Percentiles rank a stretch among this genome's conserved stretches.
Evolutionary conservation across 2,797 vertebrate genomes (phyloP).

Genomic region (Lerista edwardsae): DNA sequence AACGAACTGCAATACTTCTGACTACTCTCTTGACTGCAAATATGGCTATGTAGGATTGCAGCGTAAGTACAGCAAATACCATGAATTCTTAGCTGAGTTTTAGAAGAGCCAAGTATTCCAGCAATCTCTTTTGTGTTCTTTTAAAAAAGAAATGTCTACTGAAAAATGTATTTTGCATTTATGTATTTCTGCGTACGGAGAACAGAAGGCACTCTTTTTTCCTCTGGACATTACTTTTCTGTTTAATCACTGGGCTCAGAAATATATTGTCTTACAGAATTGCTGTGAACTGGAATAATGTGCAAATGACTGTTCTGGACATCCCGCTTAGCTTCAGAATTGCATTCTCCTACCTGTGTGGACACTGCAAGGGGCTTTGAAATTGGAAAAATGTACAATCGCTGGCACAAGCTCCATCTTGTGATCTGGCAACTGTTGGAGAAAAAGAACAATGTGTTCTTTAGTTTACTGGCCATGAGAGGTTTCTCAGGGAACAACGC

Average conservation of each 20-base stretch:
- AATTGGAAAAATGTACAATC: conserved; percentile 28
- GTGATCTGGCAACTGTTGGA: not conserved
- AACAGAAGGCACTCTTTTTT: not conserved
- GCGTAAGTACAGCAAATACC: not conserved
- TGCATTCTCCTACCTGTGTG: conserved; percentile 3
- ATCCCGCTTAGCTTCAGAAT: conserved; percentile 25
- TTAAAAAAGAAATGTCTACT: not conserved
- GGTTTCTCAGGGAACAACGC: not conserved
- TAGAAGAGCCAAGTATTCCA: not conserved
- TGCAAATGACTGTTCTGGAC: conserved; percentile 21
- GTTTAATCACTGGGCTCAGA: conserved; percentile 1
- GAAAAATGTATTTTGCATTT: conserved; percentile 1
- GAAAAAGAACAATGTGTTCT: not conserved
- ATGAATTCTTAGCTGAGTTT: conserved; percentile 1
- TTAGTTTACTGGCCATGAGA: not conserved
- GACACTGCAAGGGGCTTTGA: not conserved
- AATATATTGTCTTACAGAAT: conserved; percentile 16
- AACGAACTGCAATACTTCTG: not conserved
- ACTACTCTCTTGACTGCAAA: not conserved
- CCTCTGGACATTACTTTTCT: not conserved
- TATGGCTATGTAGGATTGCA: not conserved
- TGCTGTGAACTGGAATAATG: conserved; percentile 34
- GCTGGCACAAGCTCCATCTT: not conserved
- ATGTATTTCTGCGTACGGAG: conserved; percentile 17
- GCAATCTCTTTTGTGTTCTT: not conserved